These are phyloP conservation scores for Nomada hirtipes DNA, from an alignment of 2,888 invertebrate species.

Conservation along the genomic window DNA sequence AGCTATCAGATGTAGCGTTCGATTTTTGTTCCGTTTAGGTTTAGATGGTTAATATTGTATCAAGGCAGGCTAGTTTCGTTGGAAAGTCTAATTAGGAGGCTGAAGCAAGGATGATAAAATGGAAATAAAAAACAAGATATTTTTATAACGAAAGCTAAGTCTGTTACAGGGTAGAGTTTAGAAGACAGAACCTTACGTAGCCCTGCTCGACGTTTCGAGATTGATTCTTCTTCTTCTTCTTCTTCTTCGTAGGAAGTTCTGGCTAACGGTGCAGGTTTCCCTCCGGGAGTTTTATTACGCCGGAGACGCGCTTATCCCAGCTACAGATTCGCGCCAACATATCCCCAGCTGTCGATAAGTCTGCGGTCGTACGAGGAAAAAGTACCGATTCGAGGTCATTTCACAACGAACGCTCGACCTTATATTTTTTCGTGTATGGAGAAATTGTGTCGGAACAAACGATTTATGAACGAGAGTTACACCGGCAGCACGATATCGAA, in stretches of 20 bases:
- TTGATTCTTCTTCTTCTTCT: slow-evolving; percentile 63
- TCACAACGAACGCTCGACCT: slow-evolving; percentile 12
- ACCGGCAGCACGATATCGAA: not conserved
- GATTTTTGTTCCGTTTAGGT: too few species aligned
- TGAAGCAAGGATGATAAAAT: not conserved
- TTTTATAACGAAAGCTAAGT: slow-evolving; percentile 43
- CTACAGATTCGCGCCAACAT: slow-evolving; percentile 69
- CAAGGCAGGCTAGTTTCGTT: too few species aligned
- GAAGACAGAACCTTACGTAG: slow-evolving; percentile 5
- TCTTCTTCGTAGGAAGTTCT: slow-evolving; percentile 58
- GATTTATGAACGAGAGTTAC: not conserved
- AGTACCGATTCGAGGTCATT: slow-evolving; percentile 10
- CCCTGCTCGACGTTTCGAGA: slow-evolving; percentile 49
- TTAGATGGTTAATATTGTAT: too few species aligned
- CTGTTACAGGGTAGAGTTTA: slow-evolving; percentile 15
- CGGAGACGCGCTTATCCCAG: slow-evolving; percentile 64
- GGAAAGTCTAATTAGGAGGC: not conserved
- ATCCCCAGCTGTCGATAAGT: slow-evolving; percentile 63
- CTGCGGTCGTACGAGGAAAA: slow-evolving; percentile 44
- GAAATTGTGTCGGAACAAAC: not conserved
- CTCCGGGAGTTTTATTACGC: slow-evolving; percentile 65
- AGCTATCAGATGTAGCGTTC: too few species aligned
- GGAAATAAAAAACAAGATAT: not conserved
- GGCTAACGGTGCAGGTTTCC: slow-evolving; percentile 55
- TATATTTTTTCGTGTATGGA: not conserved